Evolutionary conservation across 2,113 vertebrate species (phyloP), one percentile per base, ranked within the genome.

Genomic region (Mohoua ochrocephala): DNA sequence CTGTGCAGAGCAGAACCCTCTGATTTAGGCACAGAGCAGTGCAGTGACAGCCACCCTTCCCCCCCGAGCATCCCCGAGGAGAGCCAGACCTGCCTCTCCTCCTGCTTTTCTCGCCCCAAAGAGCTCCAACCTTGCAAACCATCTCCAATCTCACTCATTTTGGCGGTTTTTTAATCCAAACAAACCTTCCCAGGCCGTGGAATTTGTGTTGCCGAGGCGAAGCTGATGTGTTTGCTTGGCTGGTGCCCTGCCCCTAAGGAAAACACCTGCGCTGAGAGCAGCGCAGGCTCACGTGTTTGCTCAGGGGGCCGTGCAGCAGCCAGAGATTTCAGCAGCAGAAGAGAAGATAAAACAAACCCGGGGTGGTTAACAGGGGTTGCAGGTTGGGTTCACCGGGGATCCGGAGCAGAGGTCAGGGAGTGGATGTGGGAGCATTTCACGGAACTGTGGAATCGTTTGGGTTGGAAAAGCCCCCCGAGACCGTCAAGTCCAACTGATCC

Each of bases 91-190:
- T 15, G n/a, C 52, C 35, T 15, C 47, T 65, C 15, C 35, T 47
- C 24, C 5, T 15, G 10, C 11, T 65, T 41, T 52, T 26, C 37
- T 61, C 3, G n/a, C 15, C 24, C 2, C 1, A 35, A 64, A 33
- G 11, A 65, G 27, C 54, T 56, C 47, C 52, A 49, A 6, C 63
- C 18, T 28, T 24, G 6, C 39, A 49, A 35, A 42, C n/a, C n/a
- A n/a, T n/a, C n/a, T 4, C 3, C 31, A 1, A 21, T 9, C 56
- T 59, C 11, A 6, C 6, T 14, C 1, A 3, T 26, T 33, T 2
- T 5, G 23, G 21, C 16, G 15, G 3, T 4, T 14, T 49, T 57
- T 22, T 7, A 41, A 74, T 20, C 30, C 10, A 13, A 47, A 37
- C 19, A 3, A 67, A 47, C 27, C 7, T 12, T 8, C 13, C 5